phyloP scores from a whole-genome alignment of 1,140 invertebrate species.

The Choristoneura fumiferana region DNA sequence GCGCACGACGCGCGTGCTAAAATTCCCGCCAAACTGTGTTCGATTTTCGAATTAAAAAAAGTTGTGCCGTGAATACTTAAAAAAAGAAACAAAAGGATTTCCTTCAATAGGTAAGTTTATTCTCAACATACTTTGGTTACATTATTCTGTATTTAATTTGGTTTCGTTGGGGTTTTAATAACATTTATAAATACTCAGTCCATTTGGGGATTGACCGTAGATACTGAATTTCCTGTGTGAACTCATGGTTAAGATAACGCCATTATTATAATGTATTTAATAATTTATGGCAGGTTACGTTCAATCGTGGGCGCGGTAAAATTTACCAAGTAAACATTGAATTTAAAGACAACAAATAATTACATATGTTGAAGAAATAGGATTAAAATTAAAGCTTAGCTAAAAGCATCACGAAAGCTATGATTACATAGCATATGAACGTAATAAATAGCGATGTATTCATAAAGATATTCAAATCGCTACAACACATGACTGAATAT shows the following conservation, averaged over 20 bases:
- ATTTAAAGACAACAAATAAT: no score
- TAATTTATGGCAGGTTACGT: no score
- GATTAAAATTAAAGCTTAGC: no score
- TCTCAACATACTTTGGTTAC: background rate
- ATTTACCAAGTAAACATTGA: no score
- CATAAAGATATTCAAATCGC: no score
- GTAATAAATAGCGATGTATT: no score
- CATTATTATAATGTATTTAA: no score
- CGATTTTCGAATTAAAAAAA: background rate
- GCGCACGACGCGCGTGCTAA: slow-evolving; percentile 13
- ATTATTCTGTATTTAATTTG: background rate
- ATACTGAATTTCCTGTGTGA: background rate
- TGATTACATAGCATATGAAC: no score
- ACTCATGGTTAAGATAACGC: background rate
- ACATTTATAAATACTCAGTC: background rate
- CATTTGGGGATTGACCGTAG: background rate
- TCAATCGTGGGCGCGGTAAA: no score
- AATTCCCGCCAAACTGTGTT: slow-evolving; percentile 10
- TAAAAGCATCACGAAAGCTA: no score
- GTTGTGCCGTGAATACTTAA: background rate
- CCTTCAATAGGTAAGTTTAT: background rate
- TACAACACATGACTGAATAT: no score
- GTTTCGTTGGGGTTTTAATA: background rate
- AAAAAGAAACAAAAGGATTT: background rate
- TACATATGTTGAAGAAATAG: no score